Evolutionary conservation across 2,113 vertebrate species (phyloP).

Genomic region (Amphiprion percula): DNA sequence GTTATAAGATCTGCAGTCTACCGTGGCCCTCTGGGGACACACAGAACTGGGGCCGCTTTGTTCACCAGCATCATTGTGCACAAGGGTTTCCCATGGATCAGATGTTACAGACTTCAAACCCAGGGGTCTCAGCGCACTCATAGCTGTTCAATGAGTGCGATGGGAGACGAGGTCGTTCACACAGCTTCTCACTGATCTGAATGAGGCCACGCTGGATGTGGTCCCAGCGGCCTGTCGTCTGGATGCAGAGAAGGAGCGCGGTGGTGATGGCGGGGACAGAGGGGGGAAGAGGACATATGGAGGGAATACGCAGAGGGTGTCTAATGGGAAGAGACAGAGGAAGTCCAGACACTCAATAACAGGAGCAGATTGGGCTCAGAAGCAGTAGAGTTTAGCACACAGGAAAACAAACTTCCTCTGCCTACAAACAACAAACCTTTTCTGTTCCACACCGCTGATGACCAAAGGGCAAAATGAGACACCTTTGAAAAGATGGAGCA

Average conservation of each 20-base stretch:
- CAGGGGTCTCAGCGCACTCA: conserved; percentile 73
- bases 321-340: conserved; percentile 23
- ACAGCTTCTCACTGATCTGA: conserved; percentile 66
- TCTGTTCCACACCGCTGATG: neutral
- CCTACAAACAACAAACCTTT: neutral
- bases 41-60: conserved; percentile 78
- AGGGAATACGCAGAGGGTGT: neutral
- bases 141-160: conserved; percentile 68
- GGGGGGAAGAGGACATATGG: conserved; percentile 8
- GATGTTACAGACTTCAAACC: conserved; percentile 77
- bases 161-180: conserved; percentile 70
- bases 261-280: neutral
- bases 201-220: conserved; percentile 54
- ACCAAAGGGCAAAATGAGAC: neutral
- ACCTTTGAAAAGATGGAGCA: too few species aligned
- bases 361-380: neutral
- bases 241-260: conserved; percentile 10
- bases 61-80: conserved; percentile 75
- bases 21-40: conserved; percentile 74
- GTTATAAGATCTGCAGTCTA: conserved; percentile 77
- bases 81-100: conserved; percentile 83
- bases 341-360: conserved; percentile 37
- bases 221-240: conserved; percentile 31
- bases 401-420: conserved; percentile 23
- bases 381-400: neutral